Conservation (phyloP, 1,140 invertebrate species). For the Hylyphantes graminicola region DNA sequence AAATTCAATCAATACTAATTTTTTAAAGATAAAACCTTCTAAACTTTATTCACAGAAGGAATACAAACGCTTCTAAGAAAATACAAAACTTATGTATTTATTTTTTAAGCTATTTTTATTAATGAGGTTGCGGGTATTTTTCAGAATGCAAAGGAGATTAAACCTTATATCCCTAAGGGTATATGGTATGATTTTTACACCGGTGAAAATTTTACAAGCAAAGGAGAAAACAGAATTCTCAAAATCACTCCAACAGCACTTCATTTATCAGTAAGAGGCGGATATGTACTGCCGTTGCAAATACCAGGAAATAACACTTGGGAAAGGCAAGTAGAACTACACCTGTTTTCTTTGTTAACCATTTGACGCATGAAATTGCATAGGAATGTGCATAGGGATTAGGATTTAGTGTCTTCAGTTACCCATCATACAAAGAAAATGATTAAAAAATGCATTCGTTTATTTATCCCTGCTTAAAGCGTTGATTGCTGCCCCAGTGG, state of each 20-base stretch:
- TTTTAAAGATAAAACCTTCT: too few relatives aligned
- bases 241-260: constrained; percentile 64
- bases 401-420: background rate
- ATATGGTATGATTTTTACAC: constrained; percentile 63
- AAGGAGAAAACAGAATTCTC: constrained; percentile 38
- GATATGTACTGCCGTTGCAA: constrained; percentile 68
- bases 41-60: too few relatives aligned
- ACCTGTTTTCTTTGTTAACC: background rate
- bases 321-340: constrained; percentile 24
- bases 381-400: background rate
- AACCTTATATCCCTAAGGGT: constrained; percentile 60
- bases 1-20: too few relatives aligned
- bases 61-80: too few relatives aligned
- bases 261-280: constrained; percentile 68
- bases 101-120: too few relatives aligned
- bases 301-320: constrained; percentile 66
- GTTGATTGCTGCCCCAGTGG: too few relatives aligned
- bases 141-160: constrained; percentile 56
- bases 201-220: constrained; percentile 13
- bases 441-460: background rate
- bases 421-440: background rate
- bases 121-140: background rate
- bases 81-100: too few relatives aligned
- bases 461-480: background rate
- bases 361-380: background rate